Conservation (phyloP, 1,140 invertebrate genomes). For the Zaprionus ornatus region DNA sequence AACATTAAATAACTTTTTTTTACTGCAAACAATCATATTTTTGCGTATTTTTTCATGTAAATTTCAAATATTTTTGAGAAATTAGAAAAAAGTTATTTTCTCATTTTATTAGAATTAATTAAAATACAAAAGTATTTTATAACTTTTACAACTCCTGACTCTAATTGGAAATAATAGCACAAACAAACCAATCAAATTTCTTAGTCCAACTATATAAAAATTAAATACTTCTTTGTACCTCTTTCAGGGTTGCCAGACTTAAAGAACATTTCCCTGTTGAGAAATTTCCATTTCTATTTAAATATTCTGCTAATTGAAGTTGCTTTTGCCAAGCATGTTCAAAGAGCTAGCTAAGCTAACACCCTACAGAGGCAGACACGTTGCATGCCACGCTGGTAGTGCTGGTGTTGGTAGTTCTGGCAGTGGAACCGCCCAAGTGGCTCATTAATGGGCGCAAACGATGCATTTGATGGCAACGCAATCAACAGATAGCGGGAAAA, state of each 20-base stretch:
- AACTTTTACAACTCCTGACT: no score
- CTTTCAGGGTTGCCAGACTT: neutral
- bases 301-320: neutral
- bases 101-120: no score
- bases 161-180: no score
- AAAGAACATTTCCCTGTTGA: neutral
- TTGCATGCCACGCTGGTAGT: constrained; percentile 9
- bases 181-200: neutral
- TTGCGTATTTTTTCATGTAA: no score
- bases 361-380: neutral
- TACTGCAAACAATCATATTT: no score
- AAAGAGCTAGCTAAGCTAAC: neutral
- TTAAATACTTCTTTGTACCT: neutral
- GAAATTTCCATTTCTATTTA: neutral
- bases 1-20: no score
- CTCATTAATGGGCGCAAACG: constrained; percentile 63
- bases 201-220: neutral
- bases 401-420: neutral
- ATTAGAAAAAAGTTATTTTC: no score
- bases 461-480: constrained; percentile 62
- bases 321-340: neutral
- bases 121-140: no score
- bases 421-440: constrained; percentile 17
- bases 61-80: no score
- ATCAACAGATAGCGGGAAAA: constrained; percentile 55